Evolutionary conservation across 1,140 invertebrate species (phyloP), one percentile per base, ranked within the genome.

Genomic region (Anastrepha obliqua): DNA sequence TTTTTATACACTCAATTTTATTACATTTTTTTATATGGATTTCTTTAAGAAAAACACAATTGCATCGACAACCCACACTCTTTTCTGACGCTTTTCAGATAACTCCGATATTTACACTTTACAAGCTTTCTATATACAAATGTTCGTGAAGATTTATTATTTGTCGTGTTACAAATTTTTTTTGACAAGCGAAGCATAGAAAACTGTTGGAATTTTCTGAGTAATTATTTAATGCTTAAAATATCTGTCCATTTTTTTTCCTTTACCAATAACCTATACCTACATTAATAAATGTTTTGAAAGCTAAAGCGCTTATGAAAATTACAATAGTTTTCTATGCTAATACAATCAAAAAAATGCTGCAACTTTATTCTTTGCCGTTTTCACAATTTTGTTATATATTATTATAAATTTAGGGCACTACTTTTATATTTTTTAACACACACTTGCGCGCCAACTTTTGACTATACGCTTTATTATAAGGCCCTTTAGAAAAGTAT

Each of bases 21-120:
- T 81, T 51, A 29, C 6, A 78, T 78, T 81, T 9, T 29, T 7
- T 39, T 17, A 20, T 55, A 20, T 58, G 55, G 7, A 20, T 29
- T 55, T 81, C 17, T 20, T 81, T 81, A n/a, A 2, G 6, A 55
- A 58, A 55, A 81, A 55, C 47, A 81, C 74, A 55, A 81, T 81
- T 81, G 7, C 47, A 81, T 81, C 74, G 74, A 81, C 74, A 81
- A 81, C 74, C 42, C 42, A 81, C 74, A 81, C 74, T 81, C 74
- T 81, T 78, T 78, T 81, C 74, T 81, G 74, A 81, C 74, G 47
- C n/a, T 81, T 81, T 81, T 13, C 44, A 55, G 47, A 58, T 29
- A 81, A 55, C 44, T 47, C n/a, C n/a, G 74, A 2, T 81, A 15
- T 81, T 81, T 11, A 81, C 74, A 81, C 47, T 81, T 81, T 17